Conservation (phyloP, 1,140 invertebrate genomes). For the Lepidurus packardi region DNA sequence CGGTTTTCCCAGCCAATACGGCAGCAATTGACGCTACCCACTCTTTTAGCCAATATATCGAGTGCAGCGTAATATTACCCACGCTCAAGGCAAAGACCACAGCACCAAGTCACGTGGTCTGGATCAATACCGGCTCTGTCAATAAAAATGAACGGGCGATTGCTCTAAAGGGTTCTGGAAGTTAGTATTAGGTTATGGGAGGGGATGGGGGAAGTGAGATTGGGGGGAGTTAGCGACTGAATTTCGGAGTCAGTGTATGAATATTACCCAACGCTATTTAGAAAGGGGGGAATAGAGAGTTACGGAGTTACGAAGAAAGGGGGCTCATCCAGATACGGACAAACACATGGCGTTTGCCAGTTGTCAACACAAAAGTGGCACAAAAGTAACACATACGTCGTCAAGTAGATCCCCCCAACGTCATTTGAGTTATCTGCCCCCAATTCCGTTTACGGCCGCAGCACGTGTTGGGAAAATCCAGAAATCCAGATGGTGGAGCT, state of each 20-base stretch:
- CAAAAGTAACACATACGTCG: no score
- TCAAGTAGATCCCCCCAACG: neutral
- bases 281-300: neutral
- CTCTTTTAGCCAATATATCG: neutral
- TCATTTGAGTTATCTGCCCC: neutral
- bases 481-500: neutral
- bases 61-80: no score
- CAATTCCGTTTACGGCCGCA: neutral
- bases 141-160: neutral
- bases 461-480: conserved; percentile 1
- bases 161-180: neutral
- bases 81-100: neutral
- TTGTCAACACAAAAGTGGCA: no score
- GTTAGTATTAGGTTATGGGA: neutral
- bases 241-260: neutral
- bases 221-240: no score
- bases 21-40: neutral
- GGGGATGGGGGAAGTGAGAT: no score
- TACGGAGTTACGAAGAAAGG: neutral
- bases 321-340: neutral
- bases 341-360: neutral
- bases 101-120: neutral
- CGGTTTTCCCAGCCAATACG: neutral
- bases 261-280: neutral
- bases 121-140: conserved; percentile 9